Conservation (phyloP, 2,113 vertebrate species). For the Eulemur rufifrons region DNA sequence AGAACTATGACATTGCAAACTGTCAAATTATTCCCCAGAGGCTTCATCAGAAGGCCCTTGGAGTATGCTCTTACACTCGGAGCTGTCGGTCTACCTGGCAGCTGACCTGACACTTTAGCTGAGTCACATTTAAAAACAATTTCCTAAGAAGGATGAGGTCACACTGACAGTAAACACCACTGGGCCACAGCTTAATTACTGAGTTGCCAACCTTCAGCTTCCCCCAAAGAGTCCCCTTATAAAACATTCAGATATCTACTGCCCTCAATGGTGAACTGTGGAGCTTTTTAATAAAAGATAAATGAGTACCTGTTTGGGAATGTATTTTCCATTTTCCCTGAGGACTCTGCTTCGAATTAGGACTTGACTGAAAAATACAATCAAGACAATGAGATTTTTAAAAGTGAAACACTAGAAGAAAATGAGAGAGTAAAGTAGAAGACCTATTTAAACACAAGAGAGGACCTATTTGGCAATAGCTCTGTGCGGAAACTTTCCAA, state of each 20-base stretch:
- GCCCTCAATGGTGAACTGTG: not conserved
- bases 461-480: slow-evolving; percentile 53
- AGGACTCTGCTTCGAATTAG: slow-evolving; percentile 98
- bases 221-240: slow-evolving; percentile 28
- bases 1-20: slow-evolving; percentile 36
- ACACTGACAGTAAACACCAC: slow-evolving; percentile 20
- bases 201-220: not conserved
- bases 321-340: slow-evolving; percentile 98
- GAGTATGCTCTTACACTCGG: not conserved
- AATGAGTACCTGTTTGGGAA: slow-evolving; percentile 94
- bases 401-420: slow-evolving; percentile 68
- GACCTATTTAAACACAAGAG: slow-evolving; percentile 42
- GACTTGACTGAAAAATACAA: slow-evolving; percentile 91
- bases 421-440: not conserved
- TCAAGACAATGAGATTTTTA: slow-evolving; percentile 55
- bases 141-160: slow-evolving; percentile 53
- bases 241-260: slow-evolving; percentile 37
- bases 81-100: slow-evolving; percentile 45
- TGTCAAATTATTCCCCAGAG: not conserved
- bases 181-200: not conserved
- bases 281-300: slow-evolving; percentile 55
- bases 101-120: slow-evolving; percentile 47
- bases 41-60: not conserved
- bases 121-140: slow-evolving; percentile 66
- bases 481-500: slow-evolving; percentile 44